Evolutionary conservation across 2,797 vertebrate species (phyloP).

Genomic region (Myripristis jacobus): DNA sequence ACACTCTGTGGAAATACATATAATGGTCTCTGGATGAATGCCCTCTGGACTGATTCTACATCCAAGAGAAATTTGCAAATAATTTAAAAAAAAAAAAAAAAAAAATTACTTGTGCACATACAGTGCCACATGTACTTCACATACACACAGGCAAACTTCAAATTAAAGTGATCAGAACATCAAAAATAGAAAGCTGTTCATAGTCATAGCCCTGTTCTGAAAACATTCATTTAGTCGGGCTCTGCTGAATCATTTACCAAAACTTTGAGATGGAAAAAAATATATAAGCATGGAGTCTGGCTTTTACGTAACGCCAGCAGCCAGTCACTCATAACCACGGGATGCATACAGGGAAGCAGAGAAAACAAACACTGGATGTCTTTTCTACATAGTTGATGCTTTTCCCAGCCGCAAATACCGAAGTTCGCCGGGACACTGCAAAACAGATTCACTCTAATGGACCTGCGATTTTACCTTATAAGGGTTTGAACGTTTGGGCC

Average conservation of each 20-base stretch:
- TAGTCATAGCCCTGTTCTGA: conserved; percentile 62
- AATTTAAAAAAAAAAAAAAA: no score
- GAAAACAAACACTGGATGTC: conserved; percentile 81
- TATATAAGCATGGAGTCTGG: conserved; percentile 69
- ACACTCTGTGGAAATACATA: neutral
- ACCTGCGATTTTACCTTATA: conserved; percentile 83
- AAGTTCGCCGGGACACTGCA: conserved; percentile 69
- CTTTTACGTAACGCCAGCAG: conserved; percentile 76
- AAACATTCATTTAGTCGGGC: conserved; percentile 70
- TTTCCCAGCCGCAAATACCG: conserved; percentile 81
- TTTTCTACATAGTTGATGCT: conserved; percentile 78
- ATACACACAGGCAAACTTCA: conserved; percentile 48
- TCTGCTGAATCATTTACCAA: conserved; percentile 80
- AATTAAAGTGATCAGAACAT: conserved; percentile 41
- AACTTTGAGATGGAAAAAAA: conserved; percentile 71
- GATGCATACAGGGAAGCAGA: conserved; percentile 74
- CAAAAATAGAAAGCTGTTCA: conserved; percentile 60
- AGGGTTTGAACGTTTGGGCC: conserved; percentile 73
- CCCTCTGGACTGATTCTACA: conserved; percentile 9
- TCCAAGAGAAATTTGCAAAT: conserved; percentile 14
- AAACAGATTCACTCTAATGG: conserved; percentile 73
- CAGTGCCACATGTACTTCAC: conserved; percentile 48
- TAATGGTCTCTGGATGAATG: neutral
- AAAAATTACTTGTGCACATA: conserved; percentile 20
- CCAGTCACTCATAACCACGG: conserved; percentile 71